Evolutionary conservation across 2,888 invertebrate species (phyloP).

Genomic region (Mystacides longicornis): DNA sequence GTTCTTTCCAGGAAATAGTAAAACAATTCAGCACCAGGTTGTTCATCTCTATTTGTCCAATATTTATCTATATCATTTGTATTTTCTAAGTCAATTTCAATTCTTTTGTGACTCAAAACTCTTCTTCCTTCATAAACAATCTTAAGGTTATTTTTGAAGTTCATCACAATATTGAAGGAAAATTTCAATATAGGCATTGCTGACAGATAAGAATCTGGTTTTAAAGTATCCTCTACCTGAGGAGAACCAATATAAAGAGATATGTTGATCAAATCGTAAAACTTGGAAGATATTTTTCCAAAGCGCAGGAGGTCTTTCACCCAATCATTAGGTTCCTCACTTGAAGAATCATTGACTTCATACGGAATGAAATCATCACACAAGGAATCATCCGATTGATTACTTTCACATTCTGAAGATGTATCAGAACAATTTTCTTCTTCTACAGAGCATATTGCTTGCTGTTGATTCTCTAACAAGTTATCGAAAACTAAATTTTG

Average conservation of each 20-base stretch:
- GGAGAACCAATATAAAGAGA: slow-evolving; percentile 58
- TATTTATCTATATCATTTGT: slow-evolving; percentile 15
- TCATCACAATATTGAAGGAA: slow-evolving; percentile 47
- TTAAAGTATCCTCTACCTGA: slow-evolving; percentile 63
- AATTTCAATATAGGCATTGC: slow-evolving; percentile 55
- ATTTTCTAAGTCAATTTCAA: slow-evolving; percentile 32
- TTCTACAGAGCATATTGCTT: neutral
- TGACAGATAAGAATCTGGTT: slow-evolving; percentile 51
- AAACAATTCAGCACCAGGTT: slow-evolving; percentile 35
- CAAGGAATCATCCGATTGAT: neutral
- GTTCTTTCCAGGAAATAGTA: slow-evolving; percentile 42
- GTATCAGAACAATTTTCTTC: neutral
- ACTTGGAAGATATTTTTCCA: slow-evolving; percentile 55
- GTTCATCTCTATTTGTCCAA: slow-evolving; percentile 6
- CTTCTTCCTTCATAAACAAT: slow-evolving; percentile 40
- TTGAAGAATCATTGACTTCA: neutral
- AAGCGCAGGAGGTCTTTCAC: slow-evolving; percentile 54
- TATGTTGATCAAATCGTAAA: slow-evolving; percentile 61
- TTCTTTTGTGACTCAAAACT: slow-evolving; percentile 34
- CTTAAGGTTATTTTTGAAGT: slow-evolving; percentile 34
- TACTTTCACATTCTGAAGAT: neutral
- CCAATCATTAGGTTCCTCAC: slow-evolving; percentile 39
- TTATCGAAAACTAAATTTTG: no score
- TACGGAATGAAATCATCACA: neutral
- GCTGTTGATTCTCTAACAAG: neutral